Percentiles rank a stretch among this genome's conserved stretches.
These are phyloP conservation scores for Limosa lapponica DNA, from an alignment of 2,797 vertebrate genomes.

Conservation along the genomic window DNA sequence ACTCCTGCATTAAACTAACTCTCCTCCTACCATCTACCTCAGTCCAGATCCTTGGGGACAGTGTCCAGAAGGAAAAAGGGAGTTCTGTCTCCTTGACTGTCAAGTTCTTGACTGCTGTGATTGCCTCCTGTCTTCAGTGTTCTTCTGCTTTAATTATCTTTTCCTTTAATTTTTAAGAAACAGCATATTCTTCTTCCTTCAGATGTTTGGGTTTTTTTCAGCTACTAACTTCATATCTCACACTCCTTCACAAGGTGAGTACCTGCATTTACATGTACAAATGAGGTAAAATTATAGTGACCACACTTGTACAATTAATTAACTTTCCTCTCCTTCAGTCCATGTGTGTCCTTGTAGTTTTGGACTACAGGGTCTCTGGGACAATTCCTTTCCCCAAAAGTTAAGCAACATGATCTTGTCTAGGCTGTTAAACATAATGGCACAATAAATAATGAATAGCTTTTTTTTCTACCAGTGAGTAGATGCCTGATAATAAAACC, in stretches of 20 bases:
- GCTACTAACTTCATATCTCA: not conserved
- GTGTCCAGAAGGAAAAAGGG: not conserved
- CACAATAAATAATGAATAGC: not conserved
- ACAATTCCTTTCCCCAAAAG: not conserved
- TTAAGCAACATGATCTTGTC: not conserved
- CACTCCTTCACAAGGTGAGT: not conserved
- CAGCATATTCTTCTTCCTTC: not conserved
- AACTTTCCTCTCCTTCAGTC: not conserved
- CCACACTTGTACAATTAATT: not conserved
- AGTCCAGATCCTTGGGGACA: not conserved
- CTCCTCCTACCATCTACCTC: not conserved
- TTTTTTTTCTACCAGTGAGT: not conserved
- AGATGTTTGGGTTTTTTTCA: not conserved
- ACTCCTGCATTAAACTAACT: not conserved
- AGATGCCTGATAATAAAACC: not conserved
- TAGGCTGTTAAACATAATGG: not conserved
- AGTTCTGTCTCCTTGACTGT: not conserved
- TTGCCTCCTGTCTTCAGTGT: not conserved
- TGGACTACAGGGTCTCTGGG: not conserved
- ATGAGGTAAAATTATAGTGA: not conserved
- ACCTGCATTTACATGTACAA: not conserved
- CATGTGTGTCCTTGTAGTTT: not conserved
- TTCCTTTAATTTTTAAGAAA: not conserved
- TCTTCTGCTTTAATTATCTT: not conserved
- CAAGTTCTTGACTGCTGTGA: not conserved